Evolutionary conservation across 2,797 vertebrate genomes (phyloP), one percentile per base, ranked within the genome.

Genomic region (Furcifer pardalis): DNA sequence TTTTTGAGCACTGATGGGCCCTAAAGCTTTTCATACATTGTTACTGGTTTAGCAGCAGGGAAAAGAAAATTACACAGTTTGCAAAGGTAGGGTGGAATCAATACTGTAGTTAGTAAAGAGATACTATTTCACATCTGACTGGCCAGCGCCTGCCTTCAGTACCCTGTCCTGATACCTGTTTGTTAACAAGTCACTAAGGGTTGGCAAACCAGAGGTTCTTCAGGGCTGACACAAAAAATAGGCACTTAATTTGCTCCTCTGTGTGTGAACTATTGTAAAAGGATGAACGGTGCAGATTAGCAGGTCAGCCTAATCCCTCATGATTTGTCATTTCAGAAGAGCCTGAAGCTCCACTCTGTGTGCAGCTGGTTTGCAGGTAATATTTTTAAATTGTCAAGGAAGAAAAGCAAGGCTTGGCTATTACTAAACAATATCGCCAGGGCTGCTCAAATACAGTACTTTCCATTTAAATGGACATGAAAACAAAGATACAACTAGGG

Each of bases 61-160:
- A 95, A 94, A 94, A 96, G 96, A 96, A 96, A 96, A 97, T 95
- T 94, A 96, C 95, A 95, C 92, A 88, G 91, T 84, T 92, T 91
- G 95, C 86, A 91, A 91, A 95, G 94, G 94, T 92, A 94, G 97
- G 97, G 90, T 91, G 95, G 95, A 97, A 98, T 99, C 98, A 89
- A 98, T 98, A 97, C 93, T 90, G 95, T 95, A 97, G 97, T 98
- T 98, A 97, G 97, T 96, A 97, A 97, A 97, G 97, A 98, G 97
- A 98, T 95, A 97, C 97, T 96, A 98, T 98, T 98, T 99, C 98
- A 98, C 97, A 98, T 97, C 95, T 97, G 96, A 97, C 95, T 98
- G 98, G 97, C 96, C 97, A 97, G 96, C 89, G 91, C 92, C 88
- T 92, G 95, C 95, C 91, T 90, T 75, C 89, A 84, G 96, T 93